Percentiles rank a stretch among this genome's conserved stretches.
Conservation (phyloP, 2,113 vertebrate species). For the Strix aluco region DNA sequence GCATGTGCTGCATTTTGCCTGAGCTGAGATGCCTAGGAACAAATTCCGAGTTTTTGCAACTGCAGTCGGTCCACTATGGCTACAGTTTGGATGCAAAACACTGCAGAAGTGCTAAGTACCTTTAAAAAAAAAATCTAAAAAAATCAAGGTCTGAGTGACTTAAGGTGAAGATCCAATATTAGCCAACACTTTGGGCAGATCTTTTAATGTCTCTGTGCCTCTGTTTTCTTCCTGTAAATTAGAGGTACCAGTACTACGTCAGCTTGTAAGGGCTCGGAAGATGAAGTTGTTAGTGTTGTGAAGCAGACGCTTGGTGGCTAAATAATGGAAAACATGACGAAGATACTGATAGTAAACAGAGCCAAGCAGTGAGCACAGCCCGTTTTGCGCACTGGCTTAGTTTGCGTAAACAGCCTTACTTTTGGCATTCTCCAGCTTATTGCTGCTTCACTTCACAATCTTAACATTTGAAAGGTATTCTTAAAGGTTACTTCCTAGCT, state of each 20-base stretch:
- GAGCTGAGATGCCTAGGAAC: not conserved
- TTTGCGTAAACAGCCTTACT: not conserved
- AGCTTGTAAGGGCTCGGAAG: not conserved
- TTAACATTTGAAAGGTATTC: constrained; percentile 15
- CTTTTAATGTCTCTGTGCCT: not conserved
- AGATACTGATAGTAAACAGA: constrained; percentile 16
- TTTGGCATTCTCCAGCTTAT: not conserved
- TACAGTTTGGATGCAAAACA: not conserved
- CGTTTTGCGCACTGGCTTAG: not conserved
- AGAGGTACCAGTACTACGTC: not conserved
- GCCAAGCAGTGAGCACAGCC: not conserved
- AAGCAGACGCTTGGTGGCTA: not conserved
- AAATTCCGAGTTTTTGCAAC: not conserved
- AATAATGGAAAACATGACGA: constrained; percentile 39
- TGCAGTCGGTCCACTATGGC: not conserved
- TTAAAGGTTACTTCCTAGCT: constrained; percentile 1
- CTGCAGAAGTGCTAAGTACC: not conserved
- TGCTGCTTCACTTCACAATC: not conserved
- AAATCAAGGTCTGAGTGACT: not conserved
- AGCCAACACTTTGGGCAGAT: not conserved
- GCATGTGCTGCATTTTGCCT: not conserved
- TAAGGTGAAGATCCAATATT: not conserved
- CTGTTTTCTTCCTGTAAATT: not conserved
- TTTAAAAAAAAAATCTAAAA: not conserved
- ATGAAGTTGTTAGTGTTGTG: not conserved